Evolutionary conservation across 2,797 vertebrate species (phyloP), one percentile per base, ranked within the genome.

Genomic region (Crocodylus rhombifer): DNA sequence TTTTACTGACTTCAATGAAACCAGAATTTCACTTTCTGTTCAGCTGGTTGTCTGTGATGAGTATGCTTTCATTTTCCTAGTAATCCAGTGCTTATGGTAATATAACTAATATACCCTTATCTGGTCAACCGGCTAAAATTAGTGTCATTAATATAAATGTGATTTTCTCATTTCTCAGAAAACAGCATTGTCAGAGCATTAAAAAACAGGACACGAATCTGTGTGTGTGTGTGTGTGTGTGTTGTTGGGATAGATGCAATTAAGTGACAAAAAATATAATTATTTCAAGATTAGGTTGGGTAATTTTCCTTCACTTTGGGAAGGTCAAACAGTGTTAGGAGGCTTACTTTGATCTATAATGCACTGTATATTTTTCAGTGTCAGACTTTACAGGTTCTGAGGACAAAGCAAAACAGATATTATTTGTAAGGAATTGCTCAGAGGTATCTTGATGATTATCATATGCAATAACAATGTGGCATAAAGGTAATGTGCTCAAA

Each of bases 191-290:
- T 7, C 84, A 76, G 62, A 84, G 30, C 18, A 65, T 82, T 77
- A 80, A 86, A 92, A 69, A 10, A 1, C 33, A 82, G 56, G 69
- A 5, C 12, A 60, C 14, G 74, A 25, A 63, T 82, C 82, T 91
- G 7, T 51, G 42, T 51, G 42, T 51, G 10, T 10, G 42, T 9
- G 42, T 42, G 42, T 42, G 42, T 42, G 42, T 42, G 71, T 14
- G 83, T 36, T 23, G 57, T 77, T 73, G 75, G 7, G 77, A 63
- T 33, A 77, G 13, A 77, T 69, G 28, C 13, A 84, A 89, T 84
- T 90, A 89, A 90, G 80, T 89, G 77, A 61, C 56, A 95, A 90
- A 74, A 77, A 94, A 23, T 57, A 91, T 12, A 82, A 85, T 87
- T 61, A 82, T 88, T 89, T 51, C 58, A 78, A 87, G 28, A 9